phyloP scores from a whole-genome alignment of 2,888 invertebrate genomes.

The Sphaeridia pumilis region DNA sequence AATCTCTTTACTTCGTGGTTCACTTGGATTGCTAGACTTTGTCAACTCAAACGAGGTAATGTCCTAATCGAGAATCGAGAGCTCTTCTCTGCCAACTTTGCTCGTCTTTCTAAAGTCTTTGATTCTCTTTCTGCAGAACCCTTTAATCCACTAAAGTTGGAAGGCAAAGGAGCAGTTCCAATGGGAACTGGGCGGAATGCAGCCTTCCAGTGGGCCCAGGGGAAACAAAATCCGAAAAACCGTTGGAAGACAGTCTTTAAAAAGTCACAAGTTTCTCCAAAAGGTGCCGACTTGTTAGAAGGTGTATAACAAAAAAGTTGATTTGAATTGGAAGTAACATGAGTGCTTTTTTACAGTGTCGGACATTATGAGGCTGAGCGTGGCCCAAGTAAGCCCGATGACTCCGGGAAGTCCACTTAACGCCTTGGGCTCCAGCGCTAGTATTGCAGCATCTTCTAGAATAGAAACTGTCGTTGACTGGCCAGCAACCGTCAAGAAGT shows the following conservation, averaged over 20 bases:
- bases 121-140: constrained; percentile 19
- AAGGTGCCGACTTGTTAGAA: too few relatives aligned
- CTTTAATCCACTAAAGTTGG: constrained; percentile 32
- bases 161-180: constrained; percentile 22
- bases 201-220: constrained; percentile 4
- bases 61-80: too few relatives aligned
- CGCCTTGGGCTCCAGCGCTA: constrained; percentile 25
- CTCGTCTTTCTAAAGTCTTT: not conserved
- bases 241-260: constrained; percentile 32
- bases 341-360: constrained; percentile 26
- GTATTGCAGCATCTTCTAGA: constrained; percentile 65
- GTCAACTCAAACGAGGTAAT: constrained; percentile 47
- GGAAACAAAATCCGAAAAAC: constrained; percentile 29
- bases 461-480: constrained; percentile 86
- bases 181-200: constrained; percentile 17
- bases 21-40: constrained; percentile 67
- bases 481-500: constrained; percentile 80
- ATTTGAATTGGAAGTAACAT: too few relatives aligned
- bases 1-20: constrained; percentile 93
- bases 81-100: too few relatives aligned
- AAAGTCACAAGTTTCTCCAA: constrained; percentile 31
- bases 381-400: constrained; percentile 35
- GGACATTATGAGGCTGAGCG: constrained; percentile 35
- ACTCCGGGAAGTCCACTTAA: constrained; percentile 27
- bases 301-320: too few relatives aligned